Base-by-base conservation (phyloP, 2,113 vertebrate genomes). In the Myxocyprinus asiaticus region DNA sequence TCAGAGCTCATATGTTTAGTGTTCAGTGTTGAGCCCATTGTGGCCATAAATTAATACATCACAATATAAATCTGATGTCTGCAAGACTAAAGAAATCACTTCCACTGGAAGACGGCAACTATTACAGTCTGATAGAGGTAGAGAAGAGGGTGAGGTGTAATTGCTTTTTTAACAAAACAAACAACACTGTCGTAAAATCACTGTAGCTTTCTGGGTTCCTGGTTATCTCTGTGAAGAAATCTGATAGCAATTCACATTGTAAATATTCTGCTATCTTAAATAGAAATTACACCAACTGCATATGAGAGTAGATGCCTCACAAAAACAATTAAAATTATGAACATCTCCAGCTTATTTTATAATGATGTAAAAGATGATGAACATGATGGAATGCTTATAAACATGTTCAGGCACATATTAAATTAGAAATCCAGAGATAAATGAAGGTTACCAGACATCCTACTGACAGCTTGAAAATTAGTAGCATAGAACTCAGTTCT, bases 11-110 rank as follows among this genome's bases (percentile, higher is more conserved):
- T 50, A 33, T 33, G 22, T 33, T 33, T 33, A 33, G 22, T 33
- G 22, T 33, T 33, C 22, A 33, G 43, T 58, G 66, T 68, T 80
- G 72, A 87, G 77, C 56, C 63, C 72, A 63, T 72, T 67, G 69
- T 70, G 14, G 76, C 77, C 69, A 15, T 82, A 71, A 86, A 83
- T 56, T 50, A 77, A 53, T 77, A 80, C 80, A 85, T 86, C 66
- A 73, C 77, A 85, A 71, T 77, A 66, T 73, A 75, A 67, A 63
- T 58, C 6, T 58, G 64, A 62, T 69, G 83, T 72, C 86, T 77
- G 64, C 22, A 33, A 33, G 22, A 33, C 22, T 33, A 33, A 81
- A 79, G 69, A 83, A 84, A 87, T 79, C 75, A 80, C 80, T 84
- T 76, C 84, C 62, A 17, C 63, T n/a, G 63, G 56, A 47, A 74